These are phyloP conservation scores for Paradoxurus hermaphroditus DNA, from an alignment of 2,113 vertebrate genomes.

Conservation along the genomic window DNA sequence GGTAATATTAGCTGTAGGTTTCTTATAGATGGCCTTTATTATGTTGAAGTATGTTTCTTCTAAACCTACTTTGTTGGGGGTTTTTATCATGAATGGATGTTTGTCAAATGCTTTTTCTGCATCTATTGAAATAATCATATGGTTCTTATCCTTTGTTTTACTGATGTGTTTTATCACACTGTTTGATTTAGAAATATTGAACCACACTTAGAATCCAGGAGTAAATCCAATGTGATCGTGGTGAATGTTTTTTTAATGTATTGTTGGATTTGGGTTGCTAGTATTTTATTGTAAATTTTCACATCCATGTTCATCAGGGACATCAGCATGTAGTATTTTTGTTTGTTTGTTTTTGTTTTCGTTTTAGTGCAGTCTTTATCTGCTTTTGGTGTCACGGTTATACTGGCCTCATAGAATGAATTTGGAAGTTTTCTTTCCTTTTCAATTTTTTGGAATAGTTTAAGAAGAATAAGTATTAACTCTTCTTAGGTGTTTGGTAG, in stretches of 20 bases:
- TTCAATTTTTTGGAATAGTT: background rate
- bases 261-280: background rate
- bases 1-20: background rate
- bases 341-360: no score
- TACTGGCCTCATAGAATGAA: background rate
- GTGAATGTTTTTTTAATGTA: background rate
- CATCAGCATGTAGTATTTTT: background rate
- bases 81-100: background rate
- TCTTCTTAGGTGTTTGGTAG: background rate
- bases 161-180: background rate
- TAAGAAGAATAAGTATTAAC: background rate
- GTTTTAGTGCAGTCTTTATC: background rate
- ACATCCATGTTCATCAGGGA: background rate
- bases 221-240: background rate
- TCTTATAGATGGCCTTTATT: background rate
- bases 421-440: background rate
- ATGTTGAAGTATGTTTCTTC: background rate
- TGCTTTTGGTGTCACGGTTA: background rate
- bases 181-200: background rate
- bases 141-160: background rate
- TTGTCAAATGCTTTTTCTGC: background rate
- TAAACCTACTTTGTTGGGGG: background rate
- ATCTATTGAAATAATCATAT: background rate
- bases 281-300: background rate
- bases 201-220: background rate